Evolutionary conservation across 2,113 vertebrate species (phyloP).

Genomic region (Thoracochromis brauschi): DNA sequence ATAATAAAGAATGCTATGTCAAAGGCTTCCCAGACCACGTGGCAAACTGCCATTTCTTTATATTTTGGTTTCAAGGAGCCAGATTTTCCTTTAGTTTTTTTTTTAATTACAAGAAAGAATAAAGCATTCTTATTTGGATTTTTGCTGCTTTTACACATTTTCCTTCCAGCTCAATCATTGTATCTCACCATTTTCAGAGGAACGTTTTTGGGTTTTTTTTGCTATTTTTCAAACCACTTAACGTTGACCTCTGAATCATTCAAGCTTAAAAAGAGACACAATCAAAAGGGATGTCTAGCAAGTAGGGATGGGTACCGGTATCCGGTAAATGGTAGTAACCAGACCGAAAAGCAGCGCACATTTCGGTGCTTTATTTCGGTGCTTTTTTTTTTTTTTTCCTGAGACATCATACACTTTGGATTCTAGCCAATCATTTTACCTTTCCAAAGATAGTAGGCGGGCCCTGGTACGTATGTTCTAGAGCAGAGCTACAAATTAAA

Average conservation of each 20-base stretch:
- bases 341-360: too few species aligned
- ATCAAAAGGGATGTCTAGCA: not conserved
- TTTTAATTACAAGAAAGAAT: not conserved
- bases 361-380: too few species aligned
- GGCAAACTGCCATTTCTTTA: not conserved
- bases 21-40: not conserved
- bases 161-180: not conserved
- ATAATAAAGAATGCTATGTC: not conserved
- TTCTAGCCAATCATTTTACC: too few species aligned
- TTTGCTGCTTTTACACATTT: not conserved
- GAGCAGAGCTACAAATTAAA: too few species aligned
- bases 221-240: not conserved
- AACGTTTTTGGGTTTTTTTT: rapidly evolving
- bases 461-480: too few species aligned
- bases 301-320: too few species aligned
- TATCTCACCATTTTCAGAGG: not conserved
- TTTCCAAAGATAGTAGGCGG: too few species aligned
- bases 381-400: too few species aligned
- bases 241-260: not conserved
- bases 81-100: not conserved
- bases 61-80: not conserved
- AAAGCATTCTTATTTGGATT: not conserved
- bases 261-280: not conserved
- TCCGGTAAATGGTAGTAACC: too few species aligned
- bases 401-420: too few species aligned